Evolutionary conservation across 2,113 vertebrate genomes (phyloP).

Genomic region (Balaeniceps rex): DNA sequence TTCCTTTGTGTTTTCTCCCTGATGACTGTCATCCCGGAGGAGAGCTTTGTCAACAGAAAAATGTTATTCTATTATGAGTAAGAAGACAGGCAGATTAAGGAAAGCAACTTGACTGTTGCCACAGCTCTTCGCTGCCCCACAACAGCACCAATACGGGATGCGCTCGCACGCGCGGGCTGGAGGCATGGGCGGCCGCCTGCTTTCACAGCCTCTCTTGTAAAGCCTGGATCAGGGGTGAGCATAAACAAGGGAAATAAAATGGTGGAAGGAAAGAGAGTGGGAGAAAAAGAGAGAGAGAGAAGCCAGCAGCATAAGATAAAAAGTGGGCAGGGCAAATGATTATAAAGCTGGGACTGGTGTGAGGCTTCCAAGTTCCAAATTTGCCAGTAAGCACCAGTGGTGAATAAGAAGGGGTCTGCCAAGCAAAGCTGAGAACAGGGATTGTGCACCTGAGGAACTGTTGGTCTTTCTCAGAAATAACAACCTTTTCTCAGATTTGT

Average conservation of each 20-base stretch:
- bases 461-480: not conserved
- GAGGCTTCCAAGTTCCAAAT: not conserved
- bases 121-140: not conserved
- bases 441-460: not conserved
- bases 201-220: not conserved
- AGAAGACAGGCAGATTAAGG: not conserved
- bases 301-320: not conserved
- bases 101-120: not conserved
- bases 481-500: not conserved
- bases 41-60: not conserved
- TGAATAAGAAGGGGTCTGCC: not conserved
- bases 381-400: not conserved
- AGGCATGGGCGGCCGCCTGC: fast-evolving
- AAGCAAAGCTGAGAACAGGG: not conserved
- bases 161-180: fast-evolving
- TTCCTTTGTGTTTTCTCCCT: not conserved
- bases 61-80: not conserved
- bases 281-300: not conserved
- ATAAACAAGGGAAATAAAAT: not conserved
- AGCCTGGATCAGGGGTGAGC: not conserved
- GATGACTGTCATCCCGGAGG: not conserved
- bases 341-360: not conserved
- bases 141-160: fast-evolving
- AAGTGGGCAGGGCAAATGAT: not conserved
- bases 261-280: not conserved